Evolutionary conservation across 2,888 invertebrate genomes (phyloP), one percentile per base, ranked within the genome.

Genomic region (Lapara coniferarum): DNA sequence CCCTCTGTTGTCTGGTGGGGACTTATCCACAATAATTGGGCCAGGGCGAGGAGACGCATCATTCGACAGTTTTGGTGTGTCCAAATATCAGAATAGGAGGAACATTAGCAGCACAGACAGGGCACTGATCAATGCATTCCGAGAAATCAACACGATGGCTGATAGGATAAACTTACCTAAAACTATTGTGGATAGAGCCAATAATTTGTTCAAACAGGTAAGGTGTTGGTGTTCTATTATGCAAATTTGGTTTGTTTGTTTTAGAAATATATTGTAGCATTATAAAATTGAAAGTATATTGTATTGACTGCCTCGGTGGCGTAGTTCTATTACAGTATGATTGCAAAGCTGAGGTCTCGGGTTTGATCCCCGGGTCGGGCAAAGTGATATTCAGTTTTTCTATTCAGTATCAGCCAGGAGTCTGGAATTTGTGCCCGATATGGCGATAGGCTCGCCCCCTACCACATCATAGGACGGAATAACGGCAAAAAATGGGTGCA

Each of bases 91-190:
- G 84, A 96, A 96, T 81, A 93, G 96, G 74, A 94, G 96, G 71
- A 96, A 96, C 66, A 97, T 98, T 95, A 99, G 97, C 90, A 98
- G 98, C 90, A 93, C 98, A 7, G 99, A 99, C 86, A 95, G 99
- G 88, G 97, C 99, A 3, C 94, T 99, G 70, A 97, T 98, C 67
- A 98, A 98, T 91, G 99, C 99, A 30, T 99, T 99, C 90, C 95
- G 98, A 88, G 99, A 99, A 94, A 99, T 99, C 67, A 97, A 96
- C 81, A 98, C 97, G 72, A 99, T 99, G 99, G 98, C 98, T 0
- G 99, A 99, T 89, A 95, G 99, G 69, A 98, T 99, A 72, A 99
- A 99, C 93, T 94, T 99, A 80, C 98, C 99, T 0, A 97, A 98
- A 89, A 99, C 98, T 55, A 99, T 99, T 83, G 97, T 98, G 13